These are phyloP conservation scores for Drosophila affinis DNA, from an alignment of 2,888 invertebrate species.

Conservation along the genomic window DNA sequence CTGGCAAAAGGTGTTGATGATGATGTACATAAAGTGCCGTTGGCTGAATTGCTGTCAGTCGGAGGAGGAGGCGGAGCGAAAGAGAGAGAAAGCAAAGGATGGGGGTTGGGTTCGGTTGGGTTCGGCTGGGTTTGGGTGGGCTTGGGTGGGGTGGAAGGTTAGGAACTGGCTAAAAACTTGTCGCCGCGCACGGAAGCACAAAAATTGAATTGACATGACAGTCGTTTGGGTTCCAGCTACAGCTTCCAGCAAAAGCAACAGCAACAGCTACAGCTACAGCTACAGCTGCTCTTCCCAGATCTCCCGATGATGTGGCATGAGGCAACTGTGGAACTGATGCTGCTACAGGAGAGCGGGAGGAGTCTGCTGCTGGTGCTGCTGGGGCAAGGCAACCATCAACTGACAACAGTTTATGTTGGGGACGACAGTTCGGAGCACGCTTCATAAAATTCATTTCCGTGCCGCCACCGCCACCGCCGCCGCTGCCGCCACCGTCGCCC, in stretches of 20 bases:
- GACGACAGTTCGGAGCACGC: conserved; percentile 77
- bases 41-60: conserved; percentile 58
- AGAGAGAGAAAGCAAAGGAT: background rate
- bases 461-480: conserved; percentile 48
- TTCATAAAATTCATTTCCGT: conserved; percentile 79
- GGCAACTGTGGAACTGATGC: background rate
- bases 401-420: conserved; percentile 79
- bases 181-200: conserved; percentile 80
- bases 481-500: conserved; percentile 28
- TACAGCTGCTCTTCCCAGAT: conserved; percentile 3
- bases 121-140: too few relatives aligned
- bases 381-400: conserved; percentile 37
- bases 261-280: conserved; percentile 8
- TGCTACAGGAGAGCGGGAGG: background rate
- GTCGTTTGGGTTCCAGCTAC: conserved; percentile 54
- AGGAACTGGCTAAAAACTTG: conserved; percentile 71
- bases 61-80: background rate
- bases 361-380: conserved; percentile 11
- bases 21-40: conserved; percentile 78
- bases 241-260: background rate
- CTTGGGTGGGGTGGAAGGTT: background rate
- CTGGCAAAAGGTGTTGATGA: conserved; percentile 79
- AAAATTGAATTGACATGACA: conserved; percentile 80
- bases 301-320: background rate
- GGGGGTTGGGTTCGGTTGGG: background rate